These are phyloP conservation scores for Drosophila kanapiae DNA, from an alignment of 1,140 invertebrate species.

Conservation along the genomic window DNA sequence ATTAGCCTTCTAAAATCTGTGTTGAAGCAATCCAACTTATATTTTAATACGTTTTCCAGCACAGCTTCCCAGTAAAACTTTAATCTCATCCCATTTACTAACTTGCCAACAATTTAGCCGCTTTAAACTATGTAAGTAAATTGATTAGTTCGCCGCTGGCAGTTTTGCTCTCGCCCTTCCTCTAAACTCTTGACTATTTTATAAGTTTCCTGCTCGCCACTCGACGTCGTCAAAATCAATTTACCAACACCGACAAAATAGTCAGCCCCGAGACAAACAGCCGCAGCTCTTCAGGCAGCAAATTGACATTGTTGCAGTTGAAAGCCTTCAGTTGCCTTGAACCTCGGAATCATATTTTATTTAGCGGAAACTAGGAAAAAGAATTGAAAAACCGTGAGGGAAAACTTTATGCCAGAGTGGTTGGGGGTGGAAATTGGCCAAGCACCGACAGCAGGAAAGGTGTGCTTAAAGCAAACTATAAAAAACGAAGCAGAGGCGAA, in stretches of 20 bases:
- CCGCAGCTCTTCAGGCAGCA: constrained; percentile 42
- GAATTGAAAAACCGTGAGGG: constrained; percentile 20
- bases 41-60: background rate
- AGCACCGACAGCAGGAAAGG: constrained; percentile 18
- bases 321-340: constrained; percentile 51
- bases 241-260: constrained; percentile 39
- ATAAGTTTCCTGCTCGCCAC: constrained; percentile 26
- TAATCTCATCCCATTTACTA: background rate
- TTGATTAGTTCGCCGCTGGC: constrained; percentile 18
- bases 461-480: constrained; percentile 21
- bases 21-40: background rate
- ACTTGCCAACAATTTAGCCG: background rate
- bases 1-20: background rate
- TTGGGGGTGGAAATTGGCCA: constrained; percentile 14
- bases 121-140: constrained; percentile 5
- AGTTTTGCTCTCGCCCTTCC: constrained; percentile 11
- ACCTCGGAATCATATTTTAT: constrained; percentile 55
- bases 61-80: background rate
- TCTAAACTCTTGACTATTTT: constrained; percentile 38
- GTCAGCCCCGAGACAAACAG: constrained; percentile 34
- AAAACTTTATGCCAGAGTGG: constrained; percentile 27
- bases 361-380: constrained; percentile 40
- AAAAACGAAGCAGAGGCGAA: background rate
- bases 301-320: constrained; percentile 55
- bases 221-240: constrained; percentile 34